These are phyloP conservation scores for Heliconius congener DNA, from an alignment of 1,140 invertebrate genomes.

Conservation along the genomic window DNA sequence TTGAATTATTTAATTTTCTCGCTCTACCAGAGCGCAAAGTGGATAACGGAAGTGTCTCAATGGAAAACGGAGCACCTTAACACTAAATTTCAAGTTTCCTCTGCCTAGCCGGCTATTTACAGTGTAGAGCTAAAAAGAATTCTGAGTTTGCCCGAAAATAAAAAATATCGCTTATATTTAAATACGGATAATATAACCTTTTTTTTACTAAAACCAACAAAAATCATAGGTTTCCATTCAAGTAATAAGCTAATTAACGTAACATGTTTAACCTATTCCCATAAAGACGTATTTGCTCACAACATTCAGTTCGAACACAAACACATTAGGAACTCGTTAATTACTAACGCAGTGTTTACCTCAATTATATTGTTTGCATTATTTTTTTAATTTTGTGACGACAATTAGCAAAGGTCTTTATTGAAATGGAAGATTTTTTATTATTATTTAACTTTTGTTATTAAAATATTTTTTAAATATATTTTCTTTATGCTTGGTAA, in stretches of 20 bases:
- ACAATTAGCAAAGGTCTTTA: not conserved
- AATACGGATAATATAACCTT: no score
- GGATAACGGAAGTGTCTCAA: no score
- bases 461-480: no score
- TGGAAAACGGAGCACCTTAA: not conserved
- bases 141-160: no score
- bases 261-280: slow-evolving; percentile 5
- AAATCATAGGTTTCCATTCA: not conserved
- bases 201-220: no score
- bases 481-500: no score
- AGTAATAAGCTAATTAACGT: not conserved
- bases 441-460: no score
- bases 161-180: no score
- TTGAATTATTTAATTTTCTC: no score
- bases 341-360: not conserved
- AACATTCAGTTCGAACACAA: not conserved
- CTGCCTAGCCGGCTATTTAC: not conserved
- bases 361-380: not conserved
- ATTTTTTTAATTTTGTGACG: not conserved
- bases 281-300: not conserved
- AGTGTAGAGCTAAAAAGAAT: not conserved
- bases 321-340: slow-evolving; percentile 12
- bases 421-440: no score
- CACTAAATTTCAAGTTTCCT: not conserved
- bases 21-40: no score